A percentile compares a stretch with the other conserved stretches of the same genome.
Conservation (phyloP, 1,140 invertebrate species). For the Drosophila setifemur region DNA sequence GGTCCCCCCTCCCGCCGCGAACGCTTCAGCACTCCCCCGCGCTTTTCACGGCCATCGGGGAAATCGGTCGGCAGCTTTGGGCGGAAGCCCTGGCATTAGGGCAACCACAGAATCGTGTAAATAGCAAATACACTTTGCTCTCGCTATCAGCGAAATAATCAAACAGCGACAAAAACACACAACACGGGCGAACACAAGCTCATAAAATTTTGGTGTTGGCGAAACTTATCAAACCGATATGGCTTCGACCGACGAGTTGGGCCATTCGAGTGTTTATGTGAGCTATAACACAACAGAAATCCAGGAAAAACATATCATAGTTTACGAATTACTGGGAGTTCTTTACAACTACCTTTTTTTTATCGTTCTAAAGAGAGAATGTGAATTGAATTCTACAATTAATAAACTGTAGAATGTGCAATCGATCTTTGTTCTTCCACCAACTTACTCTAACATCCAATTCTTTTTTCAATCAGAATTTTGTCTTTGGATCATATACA, state of each 20-base stretch:
- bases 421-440: too few species aligned
- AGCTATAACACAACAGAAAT: neutral
- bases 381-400: too few species aligned
- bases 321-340: neutral
- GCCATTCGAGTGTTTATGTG: slow-evolving; percentile 4
- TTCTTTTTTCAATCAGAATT: too few species aligned
- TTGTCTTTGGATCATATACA: too few species aligned
- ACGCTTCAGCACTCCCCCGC: slow-evolving; percentile 30
- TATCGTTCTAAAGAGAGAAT: too few species aligned
- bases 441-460: too few species aligned
- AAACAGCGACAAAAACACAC: slow-evolving; percentile 28
- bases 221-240: slow-evolving; percentile 62
- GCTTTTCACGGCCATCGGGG: slow-evolving; percentile 60
- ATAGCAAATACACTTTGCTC: slow-evolving; percentile 49
- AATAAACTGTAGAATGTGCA: too few species aligned
- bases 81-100: slow-evolving; percentile 59
- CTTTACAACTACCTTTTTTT: too few species aligned
- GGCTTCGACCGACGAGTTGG: slow-evolving; percentile 21
- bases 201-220: slow-evolving; percentile 41
- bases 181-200: slow-evolving; percentile 40
- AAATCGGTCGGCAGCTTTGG: slow-evolving; percentile 17
- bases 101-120: slow-evolving; percentile 53
- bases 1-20: slow-evolving; percentile 26
- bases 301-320: neutral
- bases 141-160: slow-evolving; percentile 60